A percentile compares a stretch with the other conserved stretches of the same genome.
Evolutionary conservation across 2,888 invertebrate species (phyloP).

Genomic region (Pandemis heparana): DNA sequence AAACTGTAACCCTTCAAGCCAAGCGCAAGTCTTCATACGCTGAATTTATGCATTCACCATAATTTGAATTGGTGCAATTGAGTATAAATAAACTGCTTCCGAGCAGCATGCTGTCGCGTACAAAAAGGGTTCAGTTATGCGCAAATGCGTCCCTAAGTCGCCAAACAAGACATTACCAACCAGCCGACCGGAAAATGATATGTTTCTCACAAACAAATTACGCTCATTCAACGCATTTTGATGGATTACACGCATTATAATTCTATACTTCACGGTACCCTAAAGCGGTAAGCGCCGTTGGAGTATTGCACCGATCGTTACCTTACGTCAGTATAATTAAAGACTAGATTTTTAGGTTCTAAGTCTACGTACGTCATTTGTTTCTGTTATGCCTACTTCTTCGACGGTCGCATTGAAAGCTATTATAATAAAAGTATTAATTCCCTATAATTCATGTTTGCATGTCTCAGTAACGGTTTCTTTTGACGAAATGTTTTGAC

Average conservation of each 20-base stretch:
- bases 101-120: slow-evolving; percentile 29
- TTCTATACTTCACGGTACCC: neutral
- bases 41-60: neutral
- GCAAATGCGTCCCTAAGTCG: slow-evolving; percentile 36
- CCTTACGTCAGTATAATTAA: neutral
- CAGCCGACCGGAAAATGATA: slow-evolving; percentile 45
- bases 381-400: neutral
- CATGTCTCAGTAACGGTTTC: slow-evolving; percentile 40
- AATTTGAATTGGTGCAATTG: slow-evolving; percentile 27
- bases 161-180: slow-evolving; percentile 56
- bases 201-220: slow-evolving; percentile 48
- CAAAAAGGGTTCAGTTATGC: slow-evolving; percentile 29
- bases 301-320: neutral
- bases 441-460: slow-evolving; percentile 44
- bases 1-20: neutral
- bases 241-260: slow-evolving; percentile 46
- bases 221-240: slow-evolving; percentile 44
- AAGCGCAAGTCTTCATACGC: neutral
- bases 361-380: neutral
- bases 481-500: slow-evolving; percentile 39
- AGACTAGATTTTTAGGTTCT: neutral
- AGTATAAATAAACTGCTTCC: slow-evolving; percentile 30
- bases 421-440: slow-evolving; percentile 44
- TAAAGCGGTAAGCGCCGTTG: slow-evolving; percentile 4
- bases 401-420: slow-evolving; percentile 38